Base-by-base conservation (phyloP, 2,888 invertebrate genomes). In the Archips crataeganus region DNA sequence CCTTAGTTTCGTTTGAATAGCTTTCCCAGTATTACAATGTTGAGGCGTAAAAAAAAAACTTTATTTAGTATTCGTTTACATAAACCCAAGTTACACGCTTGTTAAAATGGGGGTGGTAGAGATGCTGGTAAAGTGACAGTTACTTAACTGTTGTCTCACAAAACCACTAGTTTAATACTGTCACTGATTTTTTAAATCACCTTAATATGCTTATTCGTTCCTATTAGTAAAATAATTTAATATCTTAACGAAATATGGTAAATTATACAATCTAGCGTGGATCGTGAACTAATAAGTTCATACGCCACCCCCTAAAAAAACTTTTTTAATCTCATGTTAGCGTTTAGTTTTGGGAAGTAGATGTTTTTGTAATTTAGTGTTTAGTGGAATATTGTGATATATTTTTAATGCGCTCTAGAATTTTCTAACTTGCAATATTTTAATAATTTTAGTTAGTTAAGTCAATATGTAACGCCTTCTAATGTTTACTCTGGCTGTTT, bases 21-120 rank as follows among this genome's bases (percentile, higher is more conserved):
- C 73, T 70, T 72, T 84, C 86, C 81, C 90, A 91, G 91, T 92
- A 91, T 92, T 92, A 91, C 82, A 87, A 85, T 79, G 82, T 87
- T 86, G 88, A 89, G 89, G 88, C 88, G 84, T 85, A 76, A 76
- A 78, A 77, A 78, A 77, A 57, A 5, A 79, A 76, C 78, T 75
- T 77, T 77, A 77, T 64, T 77, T 77, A 75, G 67, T 74, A 75
- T 71, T 77, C 74, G 69, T 75, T 78, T 77, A 75, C 75, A 65
- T 72, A 70, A 66, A 65, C 62, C 63, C 71, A 74, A 76, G 78
- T 78, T 79, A 77, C 69, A 75, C 75, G 77, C 71, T 77, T 80
- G 61, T 71, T 76, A 47, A 36, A 71, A 32, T 4, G 57, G 32
- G 32, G 57, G 63, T 59, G 71, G 76, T 75, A 73, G 65, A 71